Percentiles rank a stretch among this genome's conserved stretches.
phyloP scores from a whole-genome alignment of 2,888 invertebrate genomes.

The Pseudococcus jackbeardsleyi region DNA sequence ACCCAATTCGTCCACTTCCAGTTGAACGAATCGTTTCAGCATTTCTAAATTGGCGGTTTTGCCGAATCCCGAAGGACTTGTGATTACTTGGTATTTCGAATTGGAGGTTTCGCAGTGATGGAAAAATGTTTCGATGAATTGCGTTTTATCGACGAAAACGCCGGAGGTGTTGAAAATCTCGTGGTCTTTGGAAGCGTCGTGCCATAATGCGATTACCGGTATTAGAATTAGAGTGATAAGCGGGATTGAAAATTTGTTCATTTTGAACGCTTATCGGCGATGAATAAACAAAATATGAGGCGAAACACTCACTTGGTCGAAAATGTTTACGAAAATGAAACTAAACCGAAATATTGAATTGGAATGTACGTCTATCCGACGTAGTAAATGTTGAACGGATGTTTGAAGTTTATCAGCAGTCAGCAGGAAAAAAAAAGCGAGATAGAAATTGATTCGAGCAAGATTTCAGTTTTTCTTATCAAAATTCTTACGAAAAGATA shows the following conservation, averaged over 20 bases:
- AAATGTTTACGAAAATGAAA: too few relatives aligned
- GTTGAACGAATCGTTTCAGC: conserved; percentile 17
- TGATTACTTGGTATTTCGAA: neutral
- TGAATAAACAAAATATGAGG: too few relatives aligned
- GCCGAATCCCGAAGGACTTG: conserved; percentile 16
- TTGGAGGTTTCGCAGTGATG: neutral
- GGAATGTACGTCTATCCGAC: too few relatives aligned
- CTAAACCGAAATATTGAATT: too few relatives aligned
- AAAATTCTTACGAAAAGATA: too few relatives aligned
- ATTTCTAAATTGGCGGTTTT: conserved; percentile 34
- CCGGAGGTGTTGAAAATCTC: conserved; percentile 18
- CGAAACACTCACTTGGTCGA: too few relatives aligned
- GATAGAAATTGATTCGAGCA: too few relatives aligned
- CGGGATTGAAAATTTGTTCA: neutral
- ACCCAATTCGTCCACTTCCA: conserved; percentile 4
- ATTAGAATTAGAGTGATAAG: neutral
- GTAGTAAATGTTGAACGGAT: too few relatives aligned
- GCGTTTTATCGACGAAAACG: conserved; percentile 14
- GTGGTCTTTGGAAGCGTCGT: conserved; percentile 1
- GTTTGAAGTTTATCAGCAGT: too few relatives aligned
- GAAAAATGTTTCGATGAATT: neutral
- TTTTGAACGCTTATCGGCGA: neutral
- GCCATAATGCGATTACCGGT: conserved; percentile 15
- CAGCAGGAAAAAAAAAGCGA: too few relatives aligned
- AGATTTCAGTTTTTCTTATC: too few relatives aligned